Evolutionary conservation across 2,888 invertebrate genomes (phyloP).

Genomic region (Parapristionchus giblindavisi): DNA sequence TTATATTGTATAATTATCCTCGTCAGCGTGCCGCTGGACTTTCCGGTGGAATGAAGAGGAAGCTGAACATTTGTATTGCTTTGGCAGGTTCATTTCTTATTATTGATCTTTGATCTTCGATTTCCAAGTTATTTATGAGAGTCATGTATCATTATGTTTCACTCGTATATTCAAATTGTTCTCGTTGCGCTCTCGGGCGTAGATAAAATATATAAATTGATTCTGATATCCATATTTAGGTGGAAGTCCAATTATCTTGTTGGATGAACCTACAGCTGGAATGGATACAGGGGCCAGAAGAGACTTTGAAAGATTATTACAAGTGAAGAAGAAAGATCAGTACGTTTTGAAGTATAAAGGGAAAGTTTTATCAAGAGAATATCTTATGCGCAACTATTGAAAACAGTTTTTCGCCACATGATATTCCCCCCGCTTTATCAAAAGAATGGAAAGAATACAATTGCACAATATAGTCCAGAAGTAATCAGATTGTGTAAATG

Average conservation of each 20-base stretch:
- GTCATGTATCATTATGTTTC: background rate
- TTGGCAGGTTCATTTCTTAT: background rate
- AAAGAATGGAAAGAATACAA: no score
- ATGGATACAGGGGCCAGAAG: constrained; percentile 52
- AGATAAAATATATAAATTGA: no score
- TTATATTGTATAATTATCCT: background rate
- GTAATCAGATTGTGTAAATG: no score
- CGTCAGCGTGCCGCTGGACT: no score
- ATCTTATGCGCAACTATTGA: no score
- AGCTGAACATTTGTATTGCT: constrained; percentile 58
- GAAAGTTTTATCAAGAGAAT: no score
- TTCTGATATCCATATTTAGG: constrained; percentile 28
- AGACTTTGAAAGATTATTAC: constrained; percentile 53
- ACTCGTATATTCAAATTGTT: no score
- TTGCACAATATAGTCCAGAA: no score
- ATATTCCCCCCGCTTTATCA: no score
- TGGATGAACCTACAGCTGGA: constrained; percentile 66
- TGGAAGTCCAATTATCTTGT: constrained; percentile 57
- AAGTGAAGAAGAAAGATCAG: constrained; percentile 49
- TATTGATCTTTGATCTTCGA: background rate
- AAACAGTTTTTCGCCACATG: no score
- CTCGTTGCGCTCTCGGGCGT: no score
- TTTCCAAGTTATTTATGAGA: background rate
- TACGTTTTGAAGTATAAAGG: no score
- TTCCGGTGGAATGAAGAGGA: constrained; percentile 66